Base-by-base conservation (phyloP, 2,797 vertebrate species). In the Glyptemys insculpta region DNA sequence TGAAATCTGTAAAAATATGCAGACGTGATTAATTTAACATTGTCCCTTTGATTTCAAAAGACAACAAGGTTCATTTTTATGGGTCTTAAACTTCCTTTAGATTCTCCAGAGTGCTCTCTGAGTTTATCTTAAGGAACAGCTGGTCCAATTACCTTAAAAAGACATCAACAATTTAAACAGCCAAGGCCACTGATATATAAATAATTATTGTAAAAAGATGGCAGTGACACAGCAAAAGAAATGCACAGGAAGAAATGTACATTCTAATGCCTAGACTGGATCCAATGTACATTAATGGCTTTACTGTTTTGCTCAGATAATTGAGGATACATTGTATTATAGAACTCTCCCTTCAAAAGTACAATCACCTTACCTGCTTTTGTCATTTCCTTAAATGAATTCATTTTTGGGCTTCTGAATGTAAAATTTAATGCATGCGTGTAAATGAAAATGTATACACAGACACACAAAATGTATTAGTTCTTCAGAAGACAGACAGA, bases 191-290 rank as follows among this genome's bases (percentile, higher is more conserved):
- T 72, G 2, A 41, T 91, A 86, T 80, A 50, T 65, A 62, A 92
- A 34, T 5, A 41, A 3, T n/a, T 88, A 37, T 81, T 12, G 44
- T 41, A 72, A 53, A 0, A 52, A 53, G 57, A 68, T 37, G 3
- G 80, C 21, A 47, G 12, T 29, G 5, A 56, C 16, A 78, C 2
- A 82, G 14, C 82, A 80, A 76, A 85, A 2, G 49, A 81, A 78
- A 78, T 25, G 6, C 6, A 76, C 44, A 54, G 8, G 41, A 52
- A 0, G 1, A 79, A n/a, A 62, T 19, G 1, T 50, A 5, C 27
- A n/a, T 50, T n/a, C 19, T 53, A 74, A 74, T 62, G 25, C 10
- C 47, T 80, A 62, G 18, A 53, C 3, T 49, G 53, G n/a, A 23
- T 6, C 76, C n/a, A 7, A 31, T 54, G n/a, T 72, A 9, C 1